phyloP scores from a whole-genome alignment of 2,113 vertebrate species.

The Aegithalos caudatus region DNA sequence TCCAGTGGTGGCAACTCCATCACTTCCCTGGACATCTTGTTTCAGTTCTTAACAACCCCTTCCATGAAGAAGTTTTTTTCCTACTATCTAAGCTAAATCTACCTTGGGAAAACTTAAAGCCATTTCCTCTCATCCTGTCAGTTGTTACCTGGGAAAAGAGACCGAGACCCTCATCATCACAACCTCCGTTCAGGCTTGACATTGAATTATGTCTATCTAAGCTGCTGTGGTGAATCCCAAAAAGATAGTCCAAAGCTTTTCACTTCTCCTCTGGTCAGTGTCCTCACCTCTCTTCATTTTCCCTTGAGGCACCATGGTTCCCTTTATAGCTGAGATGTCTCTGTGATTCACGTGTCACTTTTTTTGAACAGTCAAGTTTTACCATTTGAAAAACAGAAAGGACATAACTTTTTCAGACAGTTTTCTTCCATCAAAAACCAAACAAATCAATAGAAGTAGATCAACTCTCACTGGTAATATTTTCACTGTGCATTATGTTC shows the following conservation, averaged over 20 bases:
- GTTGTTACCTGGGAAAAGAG: not conserved
- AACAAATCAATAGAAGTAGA: not conserved
- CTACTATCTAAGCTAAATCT: not conserved
- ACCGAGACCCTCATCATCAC: rapidly evolving
- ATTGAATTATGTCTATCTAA: not conserved
- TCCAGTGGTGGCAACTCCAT: rapidly evolving
- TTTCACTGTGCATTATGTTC: not conserved
- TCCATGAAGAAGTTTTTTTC: not conserved
- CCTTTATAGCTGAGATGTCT: not conserved
- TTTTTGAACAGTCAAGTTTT: not conserved
- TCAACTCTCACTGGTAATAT: not conserved
- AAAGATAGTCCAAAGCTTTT: not conserved
- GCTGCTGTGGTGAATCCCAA: not conserved
- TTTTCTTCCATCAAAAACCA: not conserved
- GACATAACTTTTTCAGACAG: not conserved
- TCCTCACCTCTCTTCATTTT: not conserved
- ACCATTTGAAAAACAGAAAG: not conserved
- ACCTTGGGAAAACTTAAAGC: not conserved
- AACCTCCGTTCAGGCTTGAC: not conserved
- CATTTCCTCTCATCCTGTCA: not conserved
- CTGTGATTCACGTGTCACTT: rapidly evolving
- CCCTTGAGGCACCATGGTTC: not conserved
- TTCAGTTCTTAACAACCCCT: not conserved
- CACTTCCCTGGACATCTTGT: not conserved
- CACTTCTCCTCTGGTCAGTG: not conserved